Base-by-base conservation (phyloP, 2,888 invertebrate genomes). In the Apeira syringaria region DNA sequence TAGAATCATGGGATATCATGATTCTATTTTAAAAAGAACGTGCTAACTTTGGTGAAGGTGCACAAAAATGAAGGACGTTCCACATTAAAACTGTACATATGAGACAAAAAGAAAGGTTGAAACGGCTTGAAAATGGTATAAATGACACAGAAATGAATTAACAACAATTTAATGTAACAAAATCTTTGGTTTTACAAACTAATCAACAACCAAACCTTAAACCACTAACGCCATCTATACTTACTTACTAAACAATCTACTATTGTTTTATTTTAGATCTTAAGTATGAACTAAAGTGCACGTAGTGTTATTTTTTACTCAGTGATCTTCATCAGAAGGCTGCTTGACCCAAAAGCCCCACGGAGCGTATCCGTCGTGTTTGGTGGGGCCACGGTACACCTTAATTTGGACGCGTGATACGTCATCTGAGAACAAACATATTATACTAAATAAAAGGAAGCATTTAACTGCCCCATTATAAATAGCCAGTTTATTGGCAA, bases 331-430 rank as follows among this genome's bases (percentile, higher is more conserved):
- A 56, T 93, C 93, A 0, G 93, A 92, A 2, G 94, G 94, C 61
- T 94, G 94, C 54, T 93, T 94, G 18, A 93, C 92, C 94, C 94
- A 94, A 70, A 92, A 94, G 2, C 94, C 94, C 92, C 94, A 94
- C 0, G 94, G 93, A 1, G 94, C 94, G 61, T 92, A 93, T 12
- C 92, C 89, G 44, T 91, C 92, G 51, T 92, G 85, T 56, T 92
- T 92, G 1, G 93, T 91, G 0, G 94, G 94, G 0, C 94, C 94
- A 50, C 94, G 78, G 77, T 94, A 94, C 25, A 94, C 94, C 75
- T 94, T 94, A 51, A 94, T 94, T 80, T 94, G 94, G 1, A 94
- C 94, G 35, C 94, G 77, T 1, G 91, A 92, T 7, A 90, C 83
- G 50, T 92, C 91, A 58, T 91, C 92, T 91, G 72, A 15, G 62